Percentiles rank a stretch among this genome's conserved stretches.
Evolutionary conservation across 2,797 vertebrate species (phyloP).

Genomic region (Babyrousa celebensis): DNA sequence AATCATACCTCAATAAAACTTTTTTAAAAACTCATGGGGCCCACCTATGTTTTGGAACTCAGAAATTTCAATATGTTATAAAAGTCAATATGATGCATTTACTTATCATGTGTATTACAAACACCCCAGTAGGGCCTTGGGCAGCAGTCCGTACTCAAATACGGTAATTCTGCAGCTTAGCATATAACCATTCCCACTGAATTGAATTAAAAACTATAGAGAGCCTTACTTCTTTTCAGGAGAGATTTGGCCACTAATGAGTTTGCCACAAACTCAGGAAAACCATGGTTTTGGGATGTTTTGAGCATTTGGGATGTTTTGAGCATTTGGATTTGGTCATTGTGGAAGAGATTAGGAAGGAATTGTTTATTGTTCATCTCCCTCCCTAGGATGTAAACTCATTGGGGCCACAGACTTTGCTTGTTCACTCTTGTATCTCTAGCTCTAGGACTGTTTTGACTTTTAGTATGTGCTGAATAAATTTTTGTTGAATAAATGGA

Average conservation of each 20-base stretch:
- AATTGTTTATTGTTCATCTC: conserved; percentile 20
- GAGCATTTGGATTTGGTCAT: conserved; percentile 10
- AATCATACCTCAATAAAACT: not conserved
- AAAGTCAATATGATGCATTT: not conserved
- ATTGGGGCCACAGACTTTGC: not conserved
- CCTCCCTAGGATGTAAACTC: not conserved
- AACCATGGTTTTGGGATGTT: not conserved
- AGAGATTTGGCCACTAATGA: conserved; percentile 10
- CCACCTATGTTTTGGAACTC: conserved; percentile 32
- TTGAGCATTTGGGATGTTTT: not conserved
- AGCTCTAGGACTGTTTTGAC: not conserved
- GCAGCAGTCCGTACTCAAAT: not conserved
- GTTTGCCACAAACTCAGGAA: conserved; percentile 31
- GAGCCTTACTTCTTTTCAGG: not conserved
- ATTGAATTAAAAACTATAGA: conserved; percentile 5
- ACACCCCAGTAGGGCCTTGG: not conserved
- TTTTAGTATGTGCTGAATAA: conserved; percentile 14
- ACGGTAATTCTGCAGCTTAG: not conserved
- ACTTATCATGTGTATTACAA: not conserved
- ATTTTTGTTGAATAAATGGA: not conserved
- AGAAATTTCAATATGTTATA: conserved; percentile 35
- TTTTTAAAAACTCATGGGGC: not conserved
- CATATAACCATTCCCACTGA: not conserved
- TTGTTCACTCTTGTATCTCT: not conserved
- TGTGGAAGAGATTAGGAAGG: not conserved